Evolutionary conservation across 2,888 invertebrate genomes (phyloP).

Genomic region (Apodemia zela): DNA sequence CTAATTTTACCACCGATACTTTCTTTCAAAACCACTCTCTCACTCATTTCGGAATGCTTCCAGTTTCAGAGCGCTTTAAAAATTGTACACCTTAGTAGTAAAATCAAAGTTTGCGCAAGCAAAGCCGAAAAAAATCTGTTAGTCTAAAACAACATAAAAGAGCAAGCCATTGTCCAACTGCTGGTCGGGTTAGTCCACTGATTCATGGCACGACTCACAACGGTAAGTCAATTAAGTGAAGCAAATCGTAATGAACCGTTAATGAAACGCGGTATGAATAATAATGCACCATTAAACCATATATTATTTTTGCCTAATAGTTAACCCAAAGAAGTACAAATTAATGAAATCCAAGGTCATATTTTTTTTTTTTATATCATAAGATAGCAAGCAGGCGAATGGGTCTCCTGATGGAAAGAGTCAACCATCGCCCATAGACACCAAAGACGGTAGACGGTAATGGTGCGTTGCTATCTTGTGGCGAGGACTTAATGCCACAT

Average conservation of each 20-base stretch:
- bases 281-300: slow-evolving; percentile 42
- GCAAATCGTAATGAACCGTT: slow-evolving; percentile 71
- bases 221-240: slow-evolving; percentile 69
- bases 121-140: background rate
- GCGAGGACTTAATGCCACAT: no score
- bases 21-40: no score
- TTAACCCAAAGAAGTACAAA: background rate
- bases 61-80: no score
- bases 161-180: slow-evolving; percentile 7
- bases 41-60: no score
- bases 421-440: no score
- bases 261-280: slow-evolving; percentile 61
- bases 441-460: no score
- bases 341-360: background rate
- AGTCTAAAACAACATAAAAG: slow-evolving; percentile 1
- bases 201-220: slow-evolving; percentile 65
- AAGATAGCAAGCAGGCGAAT: no score
- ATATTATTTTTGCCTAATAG: background rate
- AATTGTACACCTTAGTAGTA: background rate
- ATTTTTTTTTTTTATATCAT: no score
- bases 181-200: background rate
- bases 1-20: no score
- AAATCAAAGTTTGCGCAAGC: background rate
- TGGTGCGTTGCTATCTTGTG: no score
- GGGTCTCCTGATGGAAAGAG: no score